Base-by-base conservation (phyloP, 30 jellyfish, hydroid and myxozoan species). In the Hydractinia echinata region DNA sequence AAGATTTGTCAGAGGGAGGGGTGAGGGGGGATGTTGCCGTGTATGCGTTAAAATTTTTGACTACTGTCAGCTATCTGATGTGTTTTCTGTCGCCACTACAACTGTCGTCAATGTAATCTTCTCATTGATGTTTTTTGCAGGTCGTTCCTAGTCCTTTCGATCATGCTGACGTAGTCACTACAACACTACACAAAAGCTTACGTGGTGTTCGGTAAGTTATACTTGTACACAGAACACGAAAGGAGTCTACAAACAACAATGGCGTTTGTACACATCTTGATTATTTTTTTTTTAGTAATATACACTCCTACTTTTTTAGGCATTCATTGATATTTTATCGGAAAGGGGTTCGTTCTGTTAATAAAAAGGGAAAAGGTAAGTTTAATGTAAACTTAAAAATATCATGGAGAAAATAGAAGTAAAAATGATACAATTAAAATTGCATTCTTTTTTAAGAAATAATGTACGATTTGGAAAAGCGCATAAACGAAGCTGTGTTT, bases 81-180 rank as follows among this genome's bases (percentile, higher is more conserved):
- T 30, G 44, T 30, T 30, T 30, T 30, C 44, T 30, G 44, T 30
- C 44, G 44, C 44, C 44, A 30, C 2, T 0, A 2, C 44, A 30
- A 30, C 44, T 30, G 44, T 30, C 69, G 18, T 58, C 3, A 13
- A 11, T 58, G 69, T 58, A 11, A 3, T 58, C 15, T 58, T 11
- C 19, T 58, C 69, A 58, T 11, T 58, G 19, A 11, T 13, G 19
- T 64, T 56, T 78, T 19, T 72, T 79, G 4, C 55, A 93, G 99
- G 96, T 93, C 21, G 68, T 94, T 6, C 99, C 99, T 50, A 81
- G 95, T 81, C 99, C 99, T 5, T 94, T 94, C 85, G 97, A 84
- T 48, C 83, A 94, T 88, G 96, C 96, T 62, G 99, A 94, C 82
- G 89, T 94, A 48, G 99, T 94, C 64, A 84, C 99, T 53, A 88